Conservation (phyloP, 2,797 vertebrate genomes). For the Odontamblyopus rebecca region DNA sequence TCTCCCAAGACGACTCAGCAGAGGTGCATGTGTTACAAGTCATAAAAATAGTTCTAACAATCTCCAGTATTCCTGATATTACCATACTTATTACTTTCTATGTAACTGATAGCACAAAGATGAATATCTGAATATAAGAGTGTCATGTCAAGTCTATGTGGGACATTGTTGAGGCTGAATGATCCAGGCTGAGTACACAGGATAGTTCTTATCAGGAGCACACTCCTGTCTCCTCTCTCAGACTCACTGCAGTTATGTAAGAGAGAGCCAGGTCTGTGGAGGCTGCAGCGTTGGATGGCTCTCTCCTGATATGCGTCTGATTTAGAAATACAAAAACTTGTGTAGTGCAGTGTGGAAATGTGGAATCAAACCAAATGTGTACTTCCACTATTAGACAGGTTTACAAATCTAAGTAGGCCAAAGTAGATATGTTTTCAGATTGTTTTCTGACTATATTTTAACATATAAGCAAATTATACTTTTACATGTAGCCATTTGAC, state of each 20-base stretch:
- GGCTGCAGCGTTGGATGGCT: constrained; percentile 62
- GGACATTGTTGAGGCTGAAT: constrained; percentile 12
- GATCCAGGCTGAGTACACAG: constrained; percentile 34
- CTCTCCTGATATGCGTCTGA: constrained; percentile 52
- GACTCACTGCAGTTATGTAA: constrained; percentile 68
- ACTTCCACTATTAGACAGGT: background rate
- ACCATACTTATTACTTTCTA: background rate
- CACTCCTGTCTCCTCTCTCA: constrained; percentile 54
- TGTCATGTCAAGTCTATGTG: constrained; percentile 37
- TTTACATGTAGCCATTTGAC: background rate
- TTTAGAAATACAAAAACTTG: constrained; percentile 46
- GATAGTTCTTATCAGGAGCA: constrained; percentile 55
- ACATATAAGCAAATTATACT: no score
- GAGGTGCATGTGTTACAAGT: constrained; percentile 22
- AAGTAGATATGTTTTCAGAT: background rate
- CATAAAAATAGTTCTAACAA: background rate
- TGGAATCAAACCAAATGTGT: background rate
- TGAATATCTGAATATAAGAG: background rate
- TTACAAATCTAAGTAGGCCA: background rate
- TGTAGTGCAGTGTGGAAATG: background rate
- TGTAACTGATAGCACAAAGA: background rate
- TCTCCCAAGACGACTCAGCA: constrained; percentile 38
- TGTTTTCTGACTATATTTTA: no score
- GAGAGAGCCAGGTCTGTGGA: constrained; percentile 57
- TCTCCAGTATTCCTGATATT: background rate